A percentile compares a stretch with the other conserved stretches of the same genome.
Evolutionary conservation across 2,888 invertebrate species (phyloP).

Genomic region (Doris montereyensis): DNA sequence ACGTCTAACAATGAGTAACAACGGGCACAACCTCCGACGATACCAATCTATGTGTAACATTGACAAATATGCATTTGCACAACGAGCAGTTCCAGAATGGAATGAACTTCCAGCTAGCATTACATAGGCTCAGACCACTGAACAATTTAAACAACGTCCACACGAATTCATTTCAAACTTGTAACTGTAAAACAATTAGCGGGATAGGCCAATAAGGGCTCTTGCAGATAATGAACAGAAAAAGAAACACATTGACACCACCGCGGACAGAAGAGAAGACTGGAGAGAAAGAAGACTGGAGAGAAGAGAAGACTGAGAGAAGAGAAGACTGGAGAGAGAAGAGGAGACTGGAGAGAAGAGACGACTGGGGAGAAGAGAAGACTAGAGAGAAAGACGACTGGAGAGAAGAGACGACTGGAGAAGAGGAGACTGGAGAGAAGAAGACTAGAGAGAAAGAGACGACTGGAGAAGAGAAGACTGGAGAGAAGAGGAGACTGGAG

Average conservation of each 20-base stretch:
- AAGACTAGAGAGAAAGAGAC: background rate
- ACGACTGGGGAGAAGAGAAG: background rate
- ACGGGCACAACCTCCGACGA: too few species aligned
- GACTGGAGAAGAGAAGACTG: background rate
- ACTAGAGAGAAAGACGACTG: background rate
- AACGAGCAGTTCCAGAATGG: too few species aligned
- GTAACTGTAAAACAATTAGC: too few species aligned
- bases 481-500: background rate
- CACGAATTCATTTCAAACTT: too few species aligned
- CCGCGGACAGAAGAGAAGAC: background rate
- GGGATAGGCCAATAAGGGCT: too few species aligned
- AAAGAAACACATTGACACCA: background rate
- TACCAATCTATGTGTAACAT: too few species aligned
- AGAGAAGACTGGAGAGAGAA: background rate
- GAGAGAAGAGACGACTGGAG: background rate
- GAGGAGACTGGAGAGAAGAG: background rate
- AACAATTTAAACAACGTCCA: too few species aligned
- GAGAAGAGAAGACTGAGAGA: background rate
- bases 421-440: background rate
- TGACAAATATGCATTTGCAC: too few species aligned
- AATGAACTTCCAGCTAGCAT: too few species aligned
- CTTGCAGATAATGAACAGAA: too few species aligned
- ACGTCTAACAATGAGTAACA: too few species aligned
- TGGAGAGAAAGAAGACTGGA: background rate
- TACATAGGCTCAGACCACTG: too few species aligned